Conservation (phyloP, 53 echinoderm and acorn worm species). For the Echinometra lucunter region DNA sequence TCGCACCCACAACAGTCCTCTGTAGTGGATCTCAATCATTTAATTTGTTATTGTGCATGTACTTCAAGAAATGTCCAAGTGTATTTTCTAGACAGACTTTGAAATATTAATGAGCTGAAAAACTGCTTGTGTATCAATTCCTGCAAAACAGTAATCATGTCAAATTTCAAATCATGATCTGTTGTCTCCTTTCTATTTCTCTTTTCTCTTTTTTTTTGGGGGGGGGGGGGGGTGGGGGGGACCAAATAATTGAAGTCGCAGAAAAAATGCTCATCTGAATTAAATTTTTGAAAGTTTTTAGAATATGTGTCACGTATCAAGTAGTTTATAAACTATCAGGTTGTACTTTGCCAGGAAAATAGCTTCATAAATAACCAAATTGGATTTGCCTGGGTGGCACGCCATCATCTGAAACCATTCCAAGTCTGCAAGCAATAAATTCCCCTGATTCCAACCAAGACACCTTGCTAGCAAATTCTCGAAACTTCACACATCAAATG, state of each 20-base stretch:
- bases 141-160: neutral
- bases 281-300: neutral
- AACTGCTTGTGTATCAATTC: neutral
- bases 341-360: neutral
- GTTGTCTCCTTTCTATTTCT: neutral
- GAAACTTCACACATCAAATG: neutral
- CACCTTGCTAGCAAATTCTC: neutral
- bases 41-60: neutral
- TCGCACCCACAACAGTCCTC: neutral
- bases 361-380: neutral
- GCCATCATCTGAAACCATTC: constrained; percentile 26
- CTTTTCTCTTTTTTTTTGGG: too few relatives aligned
- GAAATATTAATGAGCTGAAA: neutral
- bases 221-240: too few relatives aligned
- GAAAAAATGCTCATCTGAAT: neutral
- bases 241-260: neutral
- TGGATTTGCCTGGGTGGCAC: constrained; percentile 2
- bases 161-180: neutral
- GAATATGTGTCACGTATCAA: neutral
- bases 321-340: neutral
- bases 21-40: neutral
- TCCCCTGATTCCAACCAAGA: neutral
- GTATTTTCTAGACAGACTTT: neutral
- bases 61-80: neutral
- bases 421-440: neutral